Base-by-base conservation (phyloP, 2,113 vertebrate species). In the Forbesichthys agassizii region DNA sequence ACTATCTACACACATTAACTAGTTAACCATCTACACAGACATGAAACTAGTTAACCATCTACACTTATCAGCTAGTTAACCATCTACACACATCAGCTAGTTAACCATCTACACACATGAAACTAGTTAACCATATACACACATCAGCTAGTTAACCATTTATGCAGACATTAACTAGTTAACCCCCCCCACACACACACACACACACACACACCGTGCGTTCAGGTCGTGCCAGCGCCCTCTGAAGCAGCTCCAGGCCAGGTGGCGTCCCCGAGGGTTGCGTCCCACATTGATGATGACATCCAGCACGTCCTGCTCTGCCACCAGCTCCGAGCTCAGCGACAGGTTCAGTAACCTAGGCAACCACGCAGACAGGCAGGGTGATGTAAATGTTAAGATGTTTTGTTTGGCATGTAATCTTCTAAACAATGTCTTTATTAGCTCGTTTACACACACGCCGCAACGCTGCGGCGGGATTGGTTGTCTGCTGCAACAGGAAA, bases 191-290 rank as follows among this genome's bases (percentile, higher is more conserved):
- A 27, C 27, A 27, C 27, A 27, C 27, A 27, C 27, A 20, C 20
- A 27, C 27, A 27, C 27, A 3, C 27, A 27, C 27, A 27, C 9
- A 84, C 93, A 99, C 97, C 96, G 96, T 18, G 96, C 91, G 84
- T 98, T 98, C 63, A 98, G 72, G 89, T 96, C 88, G 84, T 96
- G 94, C 97, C 96, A 99, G 88, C 98, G 98, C 71, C 98, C 96
- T 78, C 95, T 90, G 90, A 99, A 98, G 91, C 96, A 97, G 64
- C 93, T 95, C 97, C 97, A 99, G 74, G 97, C 96, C 79, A 98
- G 93, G 83, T 95, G 95, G 20, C 98, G 93, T 59, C 98, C 98
- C 71, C 96, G 95, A 46, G 98, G 96, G 89, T 98, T 98, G 73
- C 96, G 89, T 71, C 96, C 96, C 46, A 99, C 97, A 0, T 98